Conservation (phyloP, 2,113 vertebrate genomes). For the Arizona elegans region DNA sequence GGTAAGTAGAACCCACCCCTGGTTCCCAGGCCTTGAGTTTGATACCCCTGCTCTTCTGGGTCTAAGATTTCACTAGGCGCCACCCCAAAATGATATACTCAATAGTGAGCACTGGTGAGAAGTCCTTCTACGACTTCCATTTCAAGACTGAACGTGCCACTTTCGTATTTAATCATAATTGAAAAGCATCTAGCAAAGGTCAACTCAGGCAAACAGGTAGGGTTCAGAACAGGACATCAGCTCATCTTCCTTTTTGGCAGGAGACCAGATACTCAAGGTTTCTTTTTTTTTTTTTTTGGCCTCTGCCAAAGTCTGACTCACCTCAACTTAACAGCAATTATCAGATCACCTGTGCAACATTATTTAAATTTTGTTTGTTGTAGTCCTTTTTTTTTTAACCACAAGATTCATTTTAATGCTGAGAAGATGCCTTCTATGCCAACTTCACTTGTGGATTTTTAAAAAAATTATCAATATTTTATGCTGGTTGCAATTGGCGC, state of each 20-base stretch:
- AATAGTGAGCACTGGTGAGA: not conserved
- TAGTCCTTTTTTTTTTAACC: not conserved
- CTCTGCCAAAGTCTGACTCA: constrained; percentile 31
- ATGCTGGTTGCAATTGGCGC: not conserved
- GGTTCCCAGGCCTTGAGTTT: too few species aligned
- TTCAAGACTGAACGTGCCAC: not conserved
- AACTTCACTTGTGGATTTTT: not conserved
- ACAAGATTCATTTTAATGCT: not conserved
- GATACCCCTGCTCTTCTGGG: not conserved
- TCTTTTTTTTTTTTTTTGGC: not conserved
- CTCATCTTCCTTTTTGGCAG: constrained; percentile 14
- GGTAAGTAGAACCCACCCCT: too few species aligned
- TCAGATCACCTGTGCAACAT: rapidly evolving
- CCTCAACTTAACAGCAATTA: not conserved
- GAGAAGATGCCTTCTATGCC: not conserved
- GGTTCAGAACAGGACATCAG: not conserved
- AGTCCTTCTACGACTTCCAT: not conserved
- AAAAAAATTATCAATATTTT: not conserved
- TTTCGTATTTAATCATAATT: not conserved
- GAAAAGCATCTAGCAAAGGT: not conserved
- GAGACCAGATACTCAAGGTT: not conserved
- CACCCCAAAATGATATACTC: not conserved
- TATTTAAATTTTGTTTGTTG: not conserved
- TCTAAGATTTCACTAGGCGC: not conserved
- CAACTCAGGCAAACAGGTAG: not conserved